Evolutionary conservation across 2,888 invertebrate genomes (phyloP), one percentile per base, ranked within the genome.

Genomic region (Sinohyriopsis cumingii): DNA sequence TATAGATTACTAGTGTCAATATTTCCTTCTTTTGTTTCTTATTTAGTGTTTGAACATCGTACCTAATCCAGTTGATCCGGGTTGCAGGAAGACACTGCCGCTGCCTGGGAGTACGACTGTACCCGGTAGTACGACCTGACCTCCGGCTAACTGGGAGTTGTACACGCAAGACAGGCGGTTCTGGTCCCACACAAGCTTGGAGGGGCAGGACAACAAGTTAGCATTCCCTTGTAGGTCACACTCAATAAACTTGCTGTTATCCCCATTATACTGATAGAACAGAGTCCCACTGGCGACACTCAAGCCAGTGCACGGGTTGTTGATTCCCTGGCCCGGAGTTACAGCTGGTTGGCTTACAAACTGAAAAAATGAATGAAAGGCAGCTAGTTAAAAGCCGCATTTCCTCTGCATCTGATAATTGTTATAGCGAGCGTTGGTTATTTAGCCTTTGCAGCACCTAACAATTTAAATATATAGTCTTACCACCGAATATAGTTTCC

Each of bases 271-370:
- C 18, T 81, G 71, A 71, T 82, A 84, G 80, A 83, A 87, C 63
- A 82, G 73, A 25, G 75, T 70, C 5, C 84, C 84, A 12, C 73
- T 59, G 57, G 75, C 78, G 7, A 79, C 69, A 69, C 80, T 83
- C 57, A 78, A 77, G 12, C 70, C 70, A 3, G 82, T 82, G 71
- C 86, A 87, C 5, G 84, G 85, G 73, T 80, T 84, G 59, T 69
- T 73, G 3, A 68, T 33, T 4, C 65, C 63, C 65, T 63, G 55
- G 56, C 54, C 33, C 57, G 62, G 55, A 59, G 53, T 70, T 19
- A 67, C 55, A 28, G 55, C 61, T 19, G 65, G 60, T 56, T 45
- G 69, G 3, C 19, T 24, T 24, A 67, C 59, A 25, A 67, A 60
- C 19, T 45, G 45, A 45, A 45, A 45, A 45, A 3, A 15, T 45